Base-by-base conservation (phyloP, 2,888 invertebrate species). In the Caenorhabditis japonica region DNA sequence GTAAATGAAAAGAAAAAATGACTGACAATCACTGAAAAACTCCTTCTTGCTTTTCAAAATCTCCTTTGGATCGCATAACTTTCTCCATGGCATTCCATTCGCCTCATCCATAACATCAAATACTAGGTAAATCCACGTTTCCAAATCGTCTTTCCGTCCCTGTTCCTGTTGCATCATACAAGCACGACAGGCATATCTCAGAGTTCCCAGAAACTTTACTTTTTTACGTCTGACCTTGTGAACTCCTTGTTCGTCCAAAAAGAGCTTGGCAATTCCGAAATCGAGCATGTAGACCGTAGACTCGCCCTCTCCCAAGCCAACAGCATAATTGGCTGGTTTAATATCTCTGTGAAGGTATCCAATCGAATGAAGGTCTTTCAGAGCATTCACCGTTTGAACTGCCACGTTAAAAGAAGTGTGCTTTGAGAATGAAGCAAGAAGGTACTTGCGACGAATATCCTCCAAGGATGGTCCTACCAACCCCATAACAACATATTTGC, bases 401-500 rank as follows among this genome's bases (percentile, higher is more conserved):
- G 68, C 53, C 7, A 62, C 47, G 39, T 75, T 59, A 61, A 77
- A 72, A 1, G 55, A 46, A 0, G 79, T 75, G 12, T 52, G 38
- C 38, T 60, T 58, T 33, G 60, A 52, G 56, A 70, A 79, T 12
- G 64, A n/a, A 8, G 46, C 58, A 2, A 66, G 47, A 4, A 75
- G 38, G 30, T 61, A 77, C 38, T 75, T 64, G 10, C 62, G 55
- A 4, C 77, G 77, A 33, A 77, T 71, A 51, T 79, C 79, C 27
- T 79, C 77, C 10, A 79, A 43, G 1, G 73, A 74, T 12, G 75
- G 76, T 8, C 77, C 79, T 2, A 79, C 74, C 15, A 79, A 58
- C 3, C 77, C 74, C 79, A 79, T 79, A 0, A 79, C 77, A 0
- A 79, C 70, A 33, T 71, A 79, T 74, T 77, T 77, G 56, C 71